Percentiles rank a stretch among this genome's conserved stretches.
phyloP scores from a whole-genome alignment of 2,888 invertebrate genomes.

The Epinotia demarniana region DNA sequence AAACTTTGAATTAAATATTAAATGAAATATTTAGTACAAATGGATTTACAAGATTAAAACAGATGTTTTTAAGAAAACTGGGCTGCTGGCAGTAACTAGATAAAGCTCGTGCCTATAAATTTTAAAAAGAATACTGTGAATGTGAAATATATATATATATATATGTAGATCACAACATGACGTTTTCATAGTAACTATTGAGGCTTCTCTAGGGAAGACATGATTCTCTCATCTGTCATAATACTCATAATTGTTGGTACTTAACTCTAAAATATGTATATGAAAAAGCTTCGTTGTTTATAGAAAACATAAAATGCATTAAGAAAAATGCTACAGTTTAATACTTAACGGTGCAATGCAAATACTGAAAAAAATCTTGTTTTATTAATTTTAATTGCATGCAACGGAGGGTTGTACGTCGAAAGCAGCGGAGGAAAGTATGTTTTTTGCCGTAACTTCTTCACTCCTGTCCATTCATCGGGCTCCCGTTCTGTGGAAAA shows the following conservation, averaged over 20 bases:
- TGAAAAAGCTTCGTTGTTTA: constrained; percentile 24
- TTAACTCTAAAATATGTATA: constrained; percentile 3
- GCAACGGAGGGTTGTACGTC: constrained; percentile 2
- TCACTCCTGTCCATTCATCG: constrained; percentile 74
- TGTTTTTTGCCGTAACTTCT: constrained; percentile 36
- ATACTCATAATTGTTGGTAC: background rate
- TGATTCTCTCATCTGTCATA: constrained; percentile 28
- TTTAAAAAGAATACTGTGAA: background rate
- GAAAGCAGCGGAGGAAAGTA: constrained; percentile 27
- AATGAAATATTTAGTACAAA: no score
- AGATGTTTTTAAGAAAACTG: background rate
- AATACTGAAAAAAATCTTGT: constrained; percentile 31
- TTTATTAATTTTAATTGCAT: constrained; percentile 15
- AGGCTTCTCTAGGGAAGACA: constrained; percentile 30
- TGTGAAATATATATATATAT: background rate
- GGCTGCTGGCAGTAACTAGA: background rate
- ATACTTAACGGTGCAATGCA: constrained; percentile 10
- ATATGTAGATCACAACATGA: constrained; percentile 20
- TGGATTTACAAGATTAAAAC: no score
- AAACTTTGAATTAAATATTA: no score
- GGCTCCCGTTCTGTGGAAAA: constrained; percentile 64
- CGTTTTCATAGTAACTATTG: constrained; percentile 5
- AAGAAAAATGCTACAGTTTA: constrained; percentile 12
- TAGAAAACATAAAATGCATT: constrained; percentile 32
- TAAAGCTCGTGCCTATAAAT: background rate